These are phyloP conservation scores for Coracopsis vasa DNA, from an alignment of 2,113 vertebrate species.

Conservation along the genomic window DNA sequence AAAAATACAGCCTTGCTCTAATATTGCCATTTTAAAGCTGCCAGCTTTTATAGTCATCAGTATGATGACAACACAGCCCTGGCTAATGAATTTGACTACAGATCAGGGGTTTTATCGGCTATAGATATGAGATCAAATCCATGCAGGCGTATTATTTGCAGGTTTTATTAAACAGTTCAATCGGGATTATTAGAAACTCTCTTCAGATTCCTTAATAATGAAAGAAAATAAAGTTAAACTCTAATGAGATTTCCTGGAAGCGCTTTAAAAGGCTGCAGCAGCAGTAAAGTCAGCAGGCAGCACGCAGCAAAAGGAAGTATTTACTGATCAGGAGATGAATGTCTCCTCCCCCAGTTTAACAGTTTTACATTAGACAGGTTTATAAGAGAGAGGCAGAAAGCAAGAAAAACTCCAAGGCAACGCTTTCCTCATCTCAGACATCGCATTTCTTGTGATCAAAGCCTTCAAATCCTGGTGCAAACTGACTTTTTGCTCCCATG, in stretches of 20 bases:
- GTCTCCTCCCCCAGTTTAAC: neutral
- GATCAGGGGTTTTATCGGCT: constrained; percentile 19
- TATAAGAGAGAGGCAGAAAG: neutral
- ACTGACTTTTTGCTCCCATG: neutral
- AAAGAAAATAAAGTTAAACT: neutral
- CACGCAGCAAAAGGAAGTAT: neutral
- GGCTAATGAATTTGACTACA: neutral
- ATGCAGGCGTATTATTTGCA: constrained; percentile 3
- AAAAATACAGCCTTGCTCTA: neutral
- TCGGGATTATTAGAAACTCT: neutral
- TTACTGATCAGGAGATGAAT: neutral
- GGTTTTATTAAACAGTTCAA: constrained; percentile 46
- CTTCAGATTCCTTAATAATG: constrained; percentile 19
- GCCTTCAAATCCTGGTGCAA: neutral
- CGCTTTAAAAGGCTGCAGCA: constrained; percentile 8
- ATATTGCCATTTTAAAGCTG: constrained; percentile 27
- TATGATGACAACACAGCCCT: constrained; percentile 6
- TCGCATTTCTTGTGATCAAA: neutral
- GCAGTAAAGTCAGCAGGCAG: neutral
- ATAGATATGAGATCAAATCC: constrained; percentile 29
- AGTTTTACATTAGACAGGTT: neutral
- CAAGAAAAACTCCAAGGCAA: neutral
- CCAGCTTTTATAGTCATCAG: constrained; percentile 26
- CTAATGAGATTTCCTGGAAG: constrained; percentile 21
- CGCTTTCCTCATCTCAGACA: neutral